Evolutionary conservation across 64 coral and sea anemone species (phyloP), one percentile per base, ranked within the genome.

Genomic region (Hydrozoanthus tunicans): DNA sequence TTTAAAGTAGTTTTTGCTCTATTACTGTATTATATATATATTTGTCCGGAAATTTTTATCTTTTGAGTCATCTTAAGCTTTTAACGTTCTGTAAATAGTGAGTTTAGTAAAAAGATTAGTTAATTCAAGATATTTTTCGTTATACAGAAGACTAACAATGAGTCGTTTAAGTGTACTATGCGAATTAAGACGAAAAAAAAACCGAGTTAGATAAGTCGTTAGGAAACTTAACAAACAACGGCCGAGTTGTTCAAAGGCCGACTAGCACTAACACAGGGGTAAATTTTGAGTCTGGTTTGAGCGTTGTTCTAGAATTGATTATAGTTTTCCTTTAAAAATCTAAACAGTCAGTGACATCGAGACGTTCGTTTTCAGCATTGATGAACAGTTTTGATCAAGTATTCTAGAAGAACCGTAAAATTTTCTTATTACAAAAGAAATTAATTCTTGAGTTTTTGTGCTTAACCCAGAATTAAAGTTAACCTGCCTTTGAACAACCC

Each of bases 41-140:
- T 88, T 55, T 51, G 13, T 59, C 53, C 61, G 62, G 59, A 5
- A 88, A 75, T 73, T 74, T 85, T 73, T 88, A 75, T 43, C 69
- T 73, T 75, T 88, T 73, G 54, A 59, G 70, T 88, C 54, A 52
- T 24, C 24, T 73, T 74, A 73, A 82, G 59, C 67, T 86, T 73
- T 86, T 73, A 59, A 72, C 68, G 70, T 74, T 88, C 56, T 88
- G 84, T 88, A 88, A 88, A 88, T 88, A 88, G 14, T 88, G 67
- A 73, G 84, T 14, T 57, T 58, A 73, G 63, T n/a, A 85, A 62
- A 85, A 68, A 84, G 53, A 88, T 80, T 80, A 62, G 59, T 73
- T 60, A 88, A 74, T 88, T 73, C 69, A 58, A 88, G 54, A 88
- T 88, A 88, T 88, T 88, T 88, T 88, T 88, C 66, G 70, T 88